Conservation (phyloP, 2,113 vertebrate species). For the Callospermophilus lateralis region DNA sequence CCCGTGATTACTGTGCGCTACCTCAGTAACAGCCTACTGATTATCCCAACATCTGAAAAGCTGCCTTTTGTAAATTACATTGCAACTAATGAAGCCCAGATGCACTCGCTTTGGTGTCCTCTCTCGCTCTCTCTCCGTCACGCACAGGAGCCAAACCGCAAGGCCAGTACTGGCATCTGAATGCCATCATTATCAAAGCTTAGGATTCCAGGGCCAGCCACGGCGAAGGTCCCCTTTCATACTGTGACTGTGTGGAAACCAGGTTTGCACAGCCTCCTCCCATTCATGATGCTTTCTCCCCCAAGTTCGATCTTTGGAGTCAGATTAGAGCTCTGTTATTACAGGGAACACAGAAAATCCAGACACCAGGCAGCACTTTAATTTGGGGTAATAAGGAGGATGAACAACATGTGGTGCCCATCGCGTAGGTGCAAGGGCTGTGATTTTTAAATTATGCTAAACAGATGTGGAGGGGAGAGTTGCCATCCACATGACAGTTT, state of each 20-base stretch:
- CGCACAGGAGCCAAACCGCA: constrained; percentile 71
- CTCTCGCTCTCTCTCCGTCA: constrained; percentile 42
- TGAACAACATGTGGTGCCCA: constrained; percentile 78
- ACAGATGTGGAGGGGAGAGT: constrained; percentile 71
- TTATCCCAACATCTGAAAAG: constrained; percentile 84
- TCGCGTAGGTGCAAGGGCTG: constrained; percentile 78
- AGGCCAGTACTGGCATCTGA: constrained; percentile 71
- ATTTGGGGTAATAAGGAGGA: constrained; percentile 87
- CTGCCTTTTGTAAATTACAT: constrained; percentile 84
- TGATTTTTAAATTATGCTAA: constrained; percentile 86
- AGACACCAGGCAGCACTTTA: constrained; percentile 80
- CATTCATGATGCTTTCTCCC: constrained; percentile 79
- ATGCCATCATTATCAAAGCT: constrained; percentile 66
- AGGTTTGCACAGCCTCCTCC: constrained; percentile 75
- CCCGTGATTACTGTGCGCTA: constrained; percentile 75
- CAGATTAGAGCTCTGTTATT: constrained; percentile 85
- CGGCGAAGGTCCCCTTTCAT: constrained; percentile 55
- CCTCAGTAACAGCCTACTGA: constrained; percentile 85
- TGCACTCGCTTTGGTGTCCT: constrained; percentile 47
- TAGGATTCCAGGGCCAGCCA: constrained; percentile 76
- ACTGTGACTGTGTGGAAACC: constrained; percentile 73
- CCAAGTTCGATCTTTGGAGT: constrained; percentile 83
- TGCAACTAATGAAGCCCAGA: constrained; percentile 87
- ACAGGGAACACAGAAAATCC: constrained; percentile 73
- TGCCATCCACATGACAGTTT: constrained; percentile 67